Base-by-base conservation (phyloP, 2,888 invertebrate genomes). In the Heliconius ismenius region DNA sequence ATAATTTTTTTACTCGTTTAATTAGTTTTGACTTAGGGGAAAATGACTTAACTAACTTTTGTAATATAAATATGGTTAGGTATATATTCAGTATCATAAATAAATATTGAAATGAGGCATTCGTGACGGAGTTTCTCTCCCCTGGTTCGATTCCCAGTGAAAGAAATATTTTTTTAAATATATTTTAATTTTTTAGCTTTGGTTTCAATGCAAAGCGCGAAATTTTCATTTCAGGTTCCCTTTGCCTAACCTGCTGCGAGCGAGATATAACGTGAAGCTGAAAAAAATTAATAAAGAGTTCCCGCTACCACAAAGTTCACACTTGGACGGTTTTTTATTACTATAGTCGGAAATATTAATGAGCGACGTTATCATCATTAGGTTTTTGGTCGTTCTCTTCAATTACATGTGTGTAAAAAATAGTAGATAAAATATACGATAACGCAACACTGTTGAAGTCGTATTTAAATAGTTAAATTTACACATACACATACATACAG, bases 321-420 rank as follows among this genome's bases (percentile, higher is more conserved):
- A 58, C 70, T 70, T 70, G 6, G n/a, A 58, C 21, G 15, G n/a
- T n/a, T 70, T 70, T 26, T 54, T 11, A 70, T 70, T 15, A 58
- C n/a, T n/a, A 32, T 70, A 67, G 70, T 58, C n/a, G 13, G n/a
- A 32, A 32, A 70, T 58, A 36, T 58, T 36, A 70, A 70, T 70
- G 69, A 62, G 73, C 58, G 21, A 24, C 73, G 73, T 39, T 73
- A 62, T 73, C 24, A 73, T 39, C 32, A 62, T 60, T 73, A 63
- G 26, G 58, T 62, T 62, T 62, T 73, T 39, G 13, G 73, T 36
- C 73, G 39, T 73, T 60, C 39, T 63, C 21, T 73, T 39, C 62
- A 70, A 70, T 58, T 70, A 70, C 24, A 24, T 21, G 24, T 7
- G 32, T 24, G 13, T 32, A 58, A 54, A 28, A 54, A 28, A 28